Percentiles rank a stretch among this genome's conserved stretches.
Evolutionary conservation across 2,888 invertebrate genomes (phyloP).

Genomic region (Molorchus minor): DNA sequence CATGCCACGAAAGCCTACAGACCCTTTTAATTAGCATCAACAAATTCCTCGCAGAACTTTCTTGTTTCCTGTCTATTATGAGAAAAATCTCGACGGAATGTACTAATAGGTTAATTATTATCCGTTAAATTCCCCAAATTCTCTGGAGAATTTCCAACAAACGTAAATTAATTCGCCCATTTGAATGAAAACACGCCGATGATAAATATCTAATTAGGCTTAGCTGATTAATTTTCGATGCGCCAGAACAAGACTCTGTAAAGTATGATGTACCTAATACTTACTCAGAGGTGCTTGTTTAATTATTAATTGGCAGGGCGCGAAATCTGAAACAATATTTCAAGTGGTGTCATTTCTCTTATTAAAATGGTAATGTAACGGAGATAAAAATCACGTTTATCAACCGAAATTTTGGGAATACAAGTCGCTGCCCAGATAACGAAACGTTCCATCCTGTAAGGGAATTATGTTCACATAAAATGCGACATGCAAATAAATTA

Average conservation of each 20-base stretch:
- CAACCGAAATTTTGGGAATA: not conserved
- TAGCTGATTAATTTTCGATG: slow-evolving; percentile 21
- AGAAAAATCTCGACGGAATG: too few relatives aligned
- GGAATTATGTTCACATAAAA: too few relatives aligned
- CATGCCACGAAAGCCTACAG: too few relatives aligned
- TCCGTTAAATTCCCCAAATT: slow-evolving; percentile 6
- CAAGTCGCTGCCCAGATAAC: not conserved
- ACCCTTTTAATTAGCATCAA: too few relatives aligned
- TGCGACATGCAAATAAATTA: not conserved
- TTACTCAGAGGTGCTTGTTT: slow-evolving; percentile 21
- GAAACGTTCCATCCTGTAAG: not conserved
- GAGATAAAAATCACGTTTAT: not conserved
- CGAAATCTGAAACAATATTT: slow-evolving; percentile 2
- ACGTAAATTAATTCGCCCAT: slow-evolving; percentile 16
- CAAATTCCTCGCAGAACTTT: too few relatives aligned
- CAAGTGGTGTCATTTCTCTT: slow-evolving; percentile 13
- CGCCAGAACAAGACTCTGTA: slow-evolving; percentile 7
- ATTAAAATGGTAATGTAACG: slow-evolving; percentile 9
- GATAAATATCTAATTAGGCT: slow-evolving; percentile 22
- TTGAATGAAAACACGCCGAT: slow-evolving; percentile 10
- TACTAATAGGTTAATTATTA: slow-evolving; percentile 11
- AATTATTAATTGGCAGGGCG: slow-evolving; percentile 20
- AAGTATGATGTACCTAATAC: slow-evolving; percentile 13
- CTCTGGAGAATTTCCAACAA: slow-evolving; percentile 9
- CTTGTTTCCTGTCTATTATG: too few relatives aligned